phyloP scores from a whole-genome alignment of 2,888 invertebrate genomes.

The Eupelmus urozonus region DNA sequence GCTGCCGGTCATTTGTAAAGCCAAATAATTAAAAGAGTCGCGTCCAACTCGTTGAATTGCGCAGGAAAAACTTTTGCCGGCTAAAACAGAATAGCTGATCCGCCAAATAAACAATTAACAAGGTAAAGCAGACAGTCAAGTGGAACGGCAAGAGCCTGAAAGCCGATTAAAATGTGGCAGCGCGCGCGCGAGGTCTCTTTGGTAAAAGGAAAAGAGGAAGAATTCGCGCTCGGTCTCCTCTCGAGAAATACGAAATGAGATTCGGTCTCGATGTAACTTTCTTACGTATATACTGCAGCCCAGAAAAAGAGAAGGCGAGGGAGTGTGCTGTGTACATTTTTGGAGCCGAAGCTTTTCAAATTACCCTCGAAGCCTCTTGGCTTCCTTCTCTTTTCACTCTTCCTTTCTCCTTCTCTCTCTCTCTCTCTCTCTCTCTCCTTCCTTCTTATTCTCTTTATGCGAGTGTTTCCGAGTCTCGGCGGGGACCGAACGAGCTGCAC shows the following conservation, averaged over 20 bases:
- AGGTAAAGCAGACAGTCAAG: too few species aligned
- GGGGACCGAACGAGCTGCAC: not conserved
- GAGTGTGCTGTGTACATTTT: constrained; percentile 35
- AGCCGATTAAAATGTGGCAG: constrained; percentile 34
- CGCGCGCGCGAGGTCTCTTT: constrained; percentile 13
- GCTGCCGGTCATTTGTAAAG: too few species aligned
- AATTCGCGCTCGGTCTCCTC: constrained; percentile 30
- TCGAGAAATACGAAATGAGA: constrained; percentile 28
- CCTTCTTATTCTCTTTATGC: constrained; percentile 34
- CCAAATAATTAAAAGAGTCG: too few species aligned
- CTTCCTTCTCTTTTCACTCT: not conserved
- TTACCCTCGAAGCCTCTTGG: constrained; percentile 38
- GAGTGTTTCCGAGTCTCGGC: constrained; percentile 33
- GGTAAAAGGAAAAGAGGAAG: constrained; percentile 16
- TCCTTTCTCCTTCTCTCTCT: not conserved
- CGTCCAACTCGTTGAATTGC: too few species aligned
- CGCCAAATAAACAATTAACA: too few species aligned
- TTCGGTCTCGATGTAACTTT: constrained; percentile 22
- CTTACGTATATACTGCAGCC: not conserved
- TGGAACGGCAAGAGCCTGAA: too few species aligned
- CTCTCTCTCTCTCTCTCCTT: not conserved
- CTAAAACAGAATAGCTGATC: too few species aligned
- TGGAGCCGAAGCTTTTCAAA: constrained; percentile 46
- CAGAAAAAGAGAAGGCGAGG: not conserved
- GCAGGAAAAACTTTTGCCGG: too few species aligned